Evolutionary conservation across 2,797 vertebrate genomes (phyloP), one percentile per base, ranked within the genome.

Genomic region (Lutjanus argentimaculatus): DNA sequence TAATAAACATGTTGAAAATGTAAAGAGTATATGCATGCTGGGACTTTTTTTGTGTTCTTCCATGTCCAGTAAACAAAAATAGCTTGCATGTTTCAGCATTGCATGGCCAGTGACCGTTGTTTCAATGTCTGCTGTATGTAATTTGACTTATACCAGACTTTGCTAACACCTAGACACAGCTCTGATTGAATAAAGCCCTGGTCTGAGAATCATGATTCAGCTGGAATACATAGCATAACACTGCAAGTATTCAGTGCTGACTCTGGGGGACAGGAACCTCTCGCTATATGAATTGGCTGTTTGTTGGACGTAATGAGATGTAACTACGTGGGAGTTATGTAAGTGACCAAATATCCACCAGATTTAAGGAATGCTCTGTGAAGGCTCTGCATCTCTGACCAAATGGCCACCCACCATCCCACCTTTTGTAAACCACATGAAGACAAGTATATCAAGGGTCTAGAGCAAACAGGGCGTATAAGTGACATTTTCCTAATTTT

Each of bases 261-360:
- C 86, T 88, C 82, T 76, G 75, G 85, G 88, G 89, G 85, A 93
- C 88, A 90, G 90, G 86, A 94, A 88, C 90, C 85, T 86, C 89
- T 90, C 11, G 42, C 82, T 25, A 83, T 87, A 92, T 95, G 94
- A 95, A 95, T 94, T 7, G 89, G 79, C 81, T 62, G 85, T 87
- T 92, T 95, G 94, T 95, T 89, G 78, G 62, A 79, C 40, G 89
- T 94, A 93, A 94, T 94, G 91, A 93, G 92, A 94, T 94, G 94
- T 93, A 94, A 87, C 94, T 92, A 93, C 87, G 86, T 92, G 90
- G 91, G 93, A 92, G 94, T 95, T 94, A 94, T 95, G 93, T 93
- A 94, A 95, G 93, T 89, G 89, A 93, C 93, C 91, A 90, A 92
- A 85, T 89, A 90, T 85, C 92, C 90, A 90, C 84, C 84, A 88